These are phyloP conservation scores for Cynaeus angustus DNA, from an alignment of 2,888 invertebrate genomes.

Conservation along the genomic window DNA sequence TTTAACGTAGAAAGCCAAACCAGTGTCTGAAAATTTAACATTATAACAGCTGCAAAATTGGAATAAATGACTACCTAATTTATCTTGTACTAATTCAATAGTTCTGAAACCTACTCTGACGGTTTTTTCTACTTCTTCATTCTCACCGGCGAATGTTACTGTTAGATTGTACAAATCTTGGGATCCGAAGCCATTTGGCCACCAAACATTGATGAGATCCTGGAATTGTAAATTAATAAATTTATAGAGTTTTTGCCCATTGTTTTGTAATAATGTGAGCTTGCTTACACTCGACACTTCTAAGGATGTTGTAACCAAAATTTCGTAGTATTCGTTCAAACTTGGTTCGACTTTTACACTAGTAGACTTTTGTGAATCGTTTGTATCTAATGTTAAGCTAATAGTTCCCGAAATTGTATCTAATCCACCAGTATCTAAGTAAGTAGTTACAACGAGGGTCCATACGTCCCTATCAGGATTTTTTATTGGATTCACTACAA, in stretches of 20 bases:
- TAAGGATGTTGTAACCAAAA: slow-evolving; percentile 49
- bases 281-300: slow-evolving; percentile 12
- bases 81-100: slow-evolving; percentile 86
- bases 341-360: neutral
- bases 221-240: slow-evolving; percentile 45
- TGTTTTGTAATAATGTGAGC: no score
- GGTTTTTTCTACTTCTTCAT: slow-evolving; percentile 70
- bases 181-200: slow-evolving; percentile 94
- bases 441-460: slow-evolving; percentile 70
- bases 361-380: neutral
- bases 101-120: slow-evolving; percentile 89
- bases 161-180: slow-evolving; percentile 84
- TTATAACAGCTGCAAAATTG: neutral
- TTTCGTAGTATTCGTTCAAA: slow-evolving; percentile 52
- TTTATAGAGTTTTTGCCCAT: no score
- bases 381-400: slow-evolving; percentile 32
- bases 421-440: slow-evolving; percentile 64
- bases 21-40: slow-evolving; percentile 67
- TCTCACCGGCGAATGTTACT: slow-evolving; percentile 71
- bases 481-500: slow-evolving; percentile 16
- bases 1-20: slow-evolving; percentile 88
- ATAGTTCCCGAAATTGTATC: slow-evolving; percentile 53
- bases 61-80: slow-evolving; percentile 67
- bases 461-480: slow-evolving; percentile 65
- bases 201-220: slow-evolving; percentile 82